These are phyloP conservation scores for Pachydiplax longipennis DNA, from an alignment of 2,888 invertebrate genomes.

Conservation along the genomic window DNA sequence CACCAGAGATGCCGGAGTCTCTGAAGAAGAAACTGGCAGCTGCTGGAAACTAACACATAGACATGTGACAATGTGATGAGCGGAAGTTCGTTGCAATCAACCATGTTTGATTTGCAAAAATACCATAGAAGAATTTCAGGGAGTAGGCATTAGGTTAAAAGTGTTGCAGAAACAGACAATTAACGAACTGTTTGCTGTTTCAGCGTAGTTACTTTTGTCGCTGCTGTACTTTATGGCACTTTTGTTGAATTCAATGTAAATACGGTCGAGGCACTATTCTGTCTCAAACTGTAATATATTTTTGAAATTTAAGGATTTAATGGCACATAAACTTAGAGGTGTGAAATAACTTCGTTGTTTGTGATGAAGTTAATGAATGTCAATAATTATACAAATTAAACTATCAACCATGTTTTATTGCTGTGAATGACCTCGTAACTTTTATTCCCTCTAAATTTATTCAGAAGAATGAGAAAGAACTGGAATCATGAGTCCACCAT, in stretches of 20 bases:
- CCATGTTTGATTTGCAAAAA: background rate
- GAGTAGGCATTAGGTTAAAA: slow-evolving; percentile 12
- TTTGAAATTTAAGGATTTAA: background rate
- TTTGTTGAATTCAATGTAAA: background rate
- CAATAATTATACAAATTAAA: background rate
- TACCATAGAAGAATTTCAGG: background rate
- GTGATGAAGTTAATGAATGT: background rate
- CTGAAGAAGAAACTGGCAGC: slow-evolving; percentile 73
- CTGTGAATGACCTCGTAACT: background rate
- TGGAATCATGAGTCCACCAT: no score
- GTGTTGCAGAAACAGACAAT: slow-evolving; percentile 16
- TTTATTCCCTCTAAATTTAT: background rate
- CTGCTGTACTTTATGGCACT: slow-evolving; percentile 12
- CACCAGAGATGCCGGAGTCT: slow-evolving; percentile 94
- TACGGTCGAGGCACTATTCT: background rate
- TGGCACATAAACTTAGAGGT: background rate
- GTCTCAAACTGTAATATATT: background rate
- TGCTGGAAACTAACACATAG: slow-evolving; percentile 45
- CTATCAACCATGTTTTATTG: background rate
- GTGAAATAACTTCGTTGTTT: background rate
- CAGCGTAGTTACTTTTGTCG: slow-evolving; percentile 28
- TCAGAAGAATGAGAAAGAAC: no score
- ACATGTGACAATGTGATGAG: background rate
- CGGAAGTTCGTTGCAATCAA: background rate
- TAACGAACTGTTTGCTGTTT: background rate